Conservation (phyloP, 1,140 invertebrate genomes). For the Cherax destructor region DNA sequence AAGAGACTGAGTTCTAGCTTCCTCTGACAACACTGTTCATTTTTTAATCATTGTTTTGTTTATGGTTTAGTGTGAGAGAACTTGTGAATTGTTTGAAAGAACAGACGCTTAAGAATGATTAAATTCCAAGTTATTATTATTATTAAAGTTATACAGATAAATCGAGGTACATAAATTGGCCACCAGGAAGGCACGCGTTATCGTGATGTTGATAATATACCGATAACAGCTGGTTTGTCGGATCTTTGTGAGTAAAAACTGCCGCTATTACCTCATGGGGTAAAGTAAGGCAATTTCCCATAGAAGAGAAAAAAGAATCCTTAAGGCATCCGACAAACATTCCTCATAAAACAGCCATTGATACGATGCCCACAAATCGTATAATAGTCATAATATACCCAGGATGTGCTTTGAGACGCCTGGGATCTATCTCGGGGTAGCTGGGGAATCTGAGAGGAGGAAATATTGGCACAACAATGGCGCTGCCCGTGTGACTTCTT, state of each 20-base stretch:
- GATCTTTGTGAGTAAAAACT: background rate
- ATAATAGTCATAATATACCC: conserved; percentile 33
- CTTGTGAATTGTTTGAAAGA: no score
- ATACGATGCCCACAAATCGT: conserved; percentile 38
- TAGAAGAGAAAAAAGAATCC: background rate
- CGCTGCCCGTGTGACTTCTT: conserved; percentile 53
- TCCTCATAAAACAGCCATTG: conserved; percentile 33
- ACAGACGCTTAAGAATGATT: no score
- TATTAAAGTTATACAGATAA: no score
- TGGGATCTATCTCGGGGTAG: conserved; percentile 7
- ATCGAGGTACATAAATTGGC: no score
- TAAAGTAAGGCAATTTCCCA: background rate
- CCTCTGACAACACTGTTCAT: no score
- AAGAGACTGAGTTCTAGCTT: no score
- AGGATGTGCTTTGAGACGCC: conserved; percentile 37
- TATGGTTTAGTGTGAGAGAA: no score
- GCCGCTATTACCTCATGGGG: background rate
- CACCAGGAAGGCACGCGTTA: no score
- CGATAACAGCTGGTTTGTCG: no score
- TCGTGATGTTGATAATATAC: no score
- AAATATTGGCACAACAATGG: conserved; percentile 59
- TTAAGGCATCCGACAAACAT: background rate
- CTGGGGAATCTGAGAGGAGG: conserved; percentile 52
- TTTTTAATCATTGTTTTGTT: no score
- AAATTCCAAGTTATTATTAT: no score